Evolutionary conservation across 2,888 invertebrate genomes (phyloP).

Genomic region (Tolmerus cingulatus): DNA sequence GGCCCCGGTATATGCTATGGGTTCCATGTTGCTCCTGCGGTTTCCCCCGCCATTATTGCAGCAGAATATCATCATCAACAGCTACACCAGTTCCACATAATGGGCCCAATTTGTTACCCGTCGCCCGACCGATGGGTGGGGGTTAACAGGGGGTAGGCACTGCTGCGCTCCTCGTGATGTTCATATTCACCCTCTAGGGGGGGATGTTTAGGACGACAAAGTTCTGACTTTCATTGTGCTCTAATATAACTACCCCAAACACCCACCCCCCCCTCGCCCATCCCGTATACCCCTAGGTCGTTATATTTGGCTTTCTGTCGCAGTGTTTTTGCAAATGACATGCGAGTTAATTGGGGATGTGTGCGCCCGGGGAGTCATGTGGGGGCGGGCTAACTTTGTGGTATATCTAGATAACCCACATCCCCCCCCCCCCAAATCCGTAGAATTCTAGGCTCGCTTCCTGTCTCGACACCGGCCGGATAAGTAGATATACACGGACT

Average conservation of each 20-base stretch:
- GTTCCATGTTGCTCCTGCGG: slow-evolving; percentile 18
- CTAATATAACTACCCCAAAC: background rate
- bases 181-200: background rate
- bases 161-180: background rate
- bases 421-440: background rate
- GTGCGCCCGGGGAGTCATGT: background rate
- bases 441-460: background rate
- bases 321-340: slow-evolving; percentile 47
- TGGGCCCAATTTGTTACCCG: slow-evolving; percentile 30
- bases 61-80: slow-evolving; percentile 36
- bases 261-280: background rate
- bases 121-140: background rate
- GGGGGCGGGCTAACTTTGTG: background rate
- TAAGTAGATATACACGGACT: slow-evolving; percentile 32
- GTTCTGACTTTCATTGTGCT: slow-evolving; percentile 27
- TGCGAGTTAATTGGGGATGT: slow-evolving; percentile 47
- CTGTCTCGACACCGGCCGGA: slow-evolving; percentile 2
- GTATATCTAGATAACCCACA: background rate
- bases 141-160: background rate
- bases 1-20: background rate
- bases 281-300: background rate
- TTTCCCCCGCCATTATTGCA: slow-evolving; percentile 29
- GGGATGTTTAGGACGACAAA: slow-evolving; percentile 24
- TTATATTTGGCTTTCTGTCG: slow-evolving; percentile 31
- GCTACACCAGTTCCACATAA: slow-evolving; percentile 31